Conservation (phyloP, 2,797 vertebrate genomes). For the Mormyrus hasselquistii region DNA sequence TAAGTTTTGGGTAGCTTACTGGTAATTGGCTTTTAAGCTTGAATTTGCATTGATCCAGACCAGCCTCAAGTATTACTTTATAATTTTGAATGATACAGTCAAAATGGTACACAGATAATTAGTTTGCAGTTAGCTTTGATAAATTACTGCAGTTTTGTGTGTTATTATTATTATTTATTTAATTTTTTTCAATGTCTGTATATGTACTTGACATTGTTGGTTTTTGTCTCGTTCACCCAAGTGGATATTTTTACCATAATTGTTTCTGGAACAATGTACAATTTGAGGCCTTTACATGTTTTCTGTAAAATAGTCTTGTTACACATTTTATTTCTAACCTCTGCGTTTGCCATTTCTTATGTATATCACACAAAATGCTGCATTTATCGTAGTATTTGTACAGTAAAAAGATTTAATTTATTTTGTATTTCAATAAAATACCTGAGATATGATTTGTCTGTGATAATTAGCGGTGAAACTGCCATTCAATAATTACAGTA, state of each 20-base stretch:
- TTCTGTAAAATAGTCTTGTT: conserved; percentile 1
- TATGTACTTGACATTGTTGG: conserved; percentile 4
- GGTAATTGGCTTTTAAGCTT: background rate
- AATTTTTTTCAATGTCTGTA: background rate
- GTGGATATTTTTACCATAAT: background rate
- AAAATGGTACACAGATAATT: background rate
- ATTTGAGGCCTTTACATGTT: conserved; percentile 21
- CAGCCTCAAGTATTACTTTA: background rate
- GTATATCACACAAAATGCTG: conserved; percentile 25
- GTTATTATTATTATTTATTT: background rate
- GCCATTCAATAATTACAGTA: background rate
- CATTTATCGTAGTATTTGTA: conserved; percentile 21
- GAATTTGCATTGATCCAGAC: background rate
- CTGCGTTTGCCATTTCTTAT: background rate
- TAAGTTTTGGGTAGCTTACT: background rate
- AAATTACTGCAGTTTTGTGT: background rate
- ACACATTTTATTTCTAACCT: background rate
- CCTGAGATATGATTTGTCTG: background rate
- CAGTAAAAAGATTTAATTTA: conserved; percentile 9
- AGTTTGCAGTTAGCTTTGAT: background rate
- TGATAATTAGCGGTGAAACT: background rate
- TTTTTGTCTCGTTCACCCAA: conserved; percentile 9
- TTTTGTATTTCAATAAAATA: conserved; percentile 29
- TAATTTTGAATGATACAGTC: background rate
- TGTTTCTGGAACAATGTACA: conserved; percentile 18